A percentile compares a stretch with the other conserved stretches of the same genome.
Evolutionary conservation across 1,140 invertebrate genomes (phyloP).

Genomic region (Triops longicaudatus): DNA sequence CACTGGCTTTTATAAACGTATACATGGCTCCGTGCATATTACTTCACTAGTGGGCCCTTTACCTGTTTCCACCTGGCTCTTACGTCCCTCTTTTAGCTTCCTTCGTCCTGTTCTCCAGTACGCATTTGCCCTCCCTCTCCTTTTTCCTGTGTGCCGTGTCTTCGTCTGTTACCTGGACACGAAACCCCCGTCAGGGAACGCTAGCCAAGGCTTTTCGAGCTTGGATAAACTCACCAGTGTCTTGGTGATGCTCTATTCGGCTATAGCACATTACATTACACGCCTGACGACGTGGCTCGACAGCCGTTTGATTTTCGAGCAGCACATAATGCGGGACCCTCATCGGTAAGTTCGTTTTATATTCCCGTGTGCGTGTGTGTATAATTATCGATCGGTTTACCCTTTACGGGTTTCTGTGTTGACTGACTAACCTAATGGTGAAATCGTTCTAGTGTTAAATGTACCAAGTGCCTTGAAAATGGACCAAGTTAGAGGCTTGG

Average conservation of each 20-base stretch:
- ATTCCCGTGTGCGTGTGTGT: neutral
- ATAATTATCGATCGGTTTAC: neutral
- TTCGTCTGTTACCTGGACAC: slow-evolving; percentile 2
- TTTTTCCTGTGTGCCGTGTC: neutral
- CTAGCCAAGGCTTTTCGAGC: neutral
- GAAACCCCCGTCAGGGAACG: neutral
- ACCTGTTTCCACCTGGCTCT: slow-evolving; percentile 14
- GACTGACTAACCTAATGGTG: neutral
- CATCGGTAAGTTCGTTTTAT: neutral
- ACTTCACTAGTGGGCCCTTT: neutral
- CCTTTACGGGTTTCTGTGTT: neutral
- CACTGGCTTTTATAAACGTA: neutral
- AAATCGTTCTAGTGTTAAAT: neutral
- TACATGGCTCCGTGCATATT: too few relatives aligned
- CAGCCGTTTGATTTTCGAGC: neutral
- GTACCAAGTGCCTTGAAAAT: neutral
- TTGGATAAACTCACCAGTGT: slow-evolving; percentile 3
- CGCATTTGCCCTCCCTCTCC: neutral
- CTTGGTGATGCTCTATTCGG: neutral
- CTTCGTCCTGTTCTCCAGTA: neutral
- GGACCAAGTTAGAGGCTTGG: neutral
- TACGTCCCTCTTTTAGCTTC: neutral
- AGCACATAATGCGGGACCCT: neutral
- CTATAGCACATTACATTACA: slow-evolving; percentile 1
- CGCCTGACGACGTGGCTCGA: neutral